Conservation (phyloP, 2,797 vertebrate species). For the Acanthurus tractus region DNA sequence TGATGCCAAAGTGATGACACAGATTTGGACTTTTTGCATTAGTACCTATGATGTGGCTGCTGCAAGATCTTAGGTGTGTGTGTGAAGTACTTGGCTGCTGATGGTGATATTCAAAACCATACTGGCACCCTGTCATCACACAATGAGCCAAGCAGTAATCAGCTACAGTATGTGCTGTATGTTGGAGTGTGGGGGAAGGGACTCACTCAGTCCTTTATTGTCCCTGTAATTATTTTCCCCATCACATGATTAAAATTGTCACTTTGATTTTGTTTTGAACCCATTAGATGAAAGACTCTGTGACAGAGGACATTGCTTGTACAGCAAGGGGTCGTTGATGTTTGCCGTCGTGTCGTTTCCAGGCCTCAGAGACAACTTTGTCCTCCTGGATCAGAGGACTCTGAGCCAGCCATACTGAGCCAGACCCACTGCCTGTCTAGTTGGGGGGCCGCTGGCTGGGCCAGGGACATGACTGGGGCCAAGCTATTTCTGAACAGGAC, state of each 20-base stretch:
- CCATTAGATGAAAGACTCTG: slow-evolving; percentile 33
- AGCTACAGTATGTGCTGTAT: slow-evolving; percentile 25
- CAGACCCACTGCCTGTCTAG: slow-evolving; percentile 12
- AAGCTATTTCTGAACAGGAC: slow-evolving; percentile 75
- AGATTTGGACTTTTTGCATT: slow-evolving; percentile 26
- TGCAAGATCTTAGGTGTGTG: slow-evolving; percentile 15
- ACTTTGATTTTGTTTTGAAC: slow-evolving; percentile 73
- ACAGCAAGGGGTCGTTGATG: slow-evolving; percentile 43
- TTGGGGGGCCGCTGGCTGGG: slow-evolving; percentile 46
- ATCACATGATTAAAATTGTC: slow-evolving; percentile 78
- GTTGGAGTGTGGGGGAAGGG: slow-evolving; percentile 30
- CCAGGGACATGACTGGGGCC: slow-evolving; percentile 61
- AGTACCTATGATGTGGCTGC: neutral
- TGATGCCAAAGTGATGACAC: neutral
- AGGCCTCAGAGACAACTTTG: slow-evolving; percentile 38
- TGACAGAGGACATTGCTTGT: slow-evolving; percentile 46
- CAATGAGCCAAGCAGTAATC: slow-evolving; percentile 44
- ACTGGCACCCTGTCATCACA: slow-evolving; percentile 43
- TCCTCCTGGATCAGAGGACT: slow-evolving; percentile 46
- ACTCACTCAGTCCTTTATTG: slow-evolving; percentile 57
- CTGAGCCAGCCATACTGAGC: slow-evolving; percentile 39
- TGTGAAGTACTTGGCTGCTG: slow-evolving; percentile 37
- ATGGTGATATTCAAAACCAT: slow-evolving; percentile 37
- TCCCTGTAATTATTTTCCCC: slow-evolving; percentile 71
- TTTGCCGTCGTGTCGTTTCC: slow-evolving; percentile 34